These are phyloP conservation scores for Drosophila niveifrons DNA, from an alignment of 2,888 invertebrate species.

Conservation along the genomic window DNA sequence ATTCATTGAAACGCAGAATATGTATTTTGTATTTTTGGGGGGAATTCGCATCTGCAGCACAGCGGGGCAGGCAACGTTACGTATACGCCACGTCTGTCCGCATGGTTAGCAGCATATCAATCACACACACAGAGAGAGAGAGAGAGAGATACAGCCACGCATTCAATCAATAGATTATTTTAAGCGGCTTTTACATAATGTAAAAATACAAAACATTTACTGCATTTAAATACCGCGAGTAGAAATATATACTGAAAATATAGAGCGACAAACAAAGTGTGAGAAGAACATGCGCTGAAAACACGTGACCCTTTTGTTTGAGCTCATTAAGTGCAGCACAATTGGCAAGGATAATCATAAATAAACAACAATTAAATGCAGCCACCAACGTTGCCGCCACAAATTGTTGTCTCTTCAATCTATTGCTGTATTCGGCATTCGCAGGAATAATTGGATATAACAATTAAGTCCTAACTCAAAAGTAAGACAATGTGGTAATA, in stretches of 20 bases:
- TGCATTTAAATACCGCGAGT: background rate
- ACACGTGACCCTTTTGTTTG: slow-evolving; percentile 9
- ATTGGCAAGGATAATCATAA: slow-evolving; percentile 21
- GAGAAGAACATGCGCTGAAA: background rate
- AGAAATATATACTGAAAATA: too few relatives aligned
- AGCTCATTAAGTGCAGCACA: slow-evolving; percentile 18
- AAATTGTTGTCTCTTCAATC: slow-evolving; percentile 4
- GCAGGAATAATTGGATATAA: background rate
- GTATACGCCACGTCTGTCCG: slow-evolving; percentile 23
- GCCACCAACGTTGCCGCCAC: background rate
- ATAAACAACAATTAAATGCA: slow-evolving; percentile 22
- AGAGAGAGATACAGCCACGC: slow-evolving; percentile 11
- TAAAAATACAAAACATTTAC: background rate
- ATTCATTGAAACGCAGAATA: slow-evolving; percentile 15
- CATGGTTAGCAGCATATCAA: slow-evolving; percentile 37
- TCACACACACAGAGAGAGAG: slow-evolving; percentile 6
- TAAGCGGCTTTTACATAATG: slow-evolving; percentile 25
- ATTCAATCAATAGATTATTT: slow-evolving; percentile 47
- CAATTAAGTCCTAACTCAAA: background rate
- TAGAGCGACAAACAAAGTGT: too few relatives aligned
- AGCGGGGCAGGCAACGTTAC: slow-evolving; percentile 17
- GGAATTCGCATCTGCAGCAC: slow-evolving; percentile 21
- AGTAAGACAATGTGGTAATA: too few relatives aligned
- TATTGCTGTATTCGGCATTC: background rate
- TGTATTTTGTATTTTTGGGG: slow-evolving; percentile 14